Percentiles rank a stretch among this genome's conserved stretches.
Evolutionary conservation across 1,140 invertebrate genomes (phyloP).

Genomic region (Forficula auricularia): DNA sequence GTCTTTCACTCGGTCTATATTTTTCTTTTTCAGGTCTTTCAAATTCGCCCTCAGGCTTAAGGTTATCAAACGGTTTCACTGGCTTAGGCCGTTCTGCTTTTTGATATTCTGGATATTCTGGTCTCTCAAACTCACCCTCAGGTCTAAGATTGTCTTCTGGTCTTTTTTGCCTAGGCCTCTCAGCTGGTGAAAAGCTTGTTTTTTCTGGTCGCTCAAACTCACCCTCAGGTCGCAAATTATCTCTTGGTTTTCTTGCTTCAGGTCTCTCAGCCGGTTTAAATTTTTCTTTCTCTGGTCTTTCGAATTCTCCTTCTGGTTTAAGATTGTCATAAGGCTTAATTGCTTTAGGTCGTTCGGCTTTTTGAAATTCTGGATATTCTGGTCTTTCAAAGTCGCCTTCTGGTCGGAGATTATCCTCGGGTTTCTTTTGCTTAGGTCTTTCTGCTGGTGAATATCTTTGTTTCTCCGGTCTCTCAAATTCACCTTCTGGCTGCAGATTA

Average conservation of each 20-base stretch:
- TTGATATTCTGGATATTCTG: conserved; percentile 2
- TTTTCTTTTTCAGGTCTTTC: conserved; percentile 25
- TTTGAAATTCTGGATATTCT: conserved; percentile 12
- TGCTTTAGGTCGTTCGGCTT: conserved; percentile 11
- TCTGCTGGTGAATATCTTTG: conserved; percentile 10
- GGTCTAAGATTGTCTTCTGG: conserved; percentile 34
- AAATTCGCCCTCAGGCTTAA: conserved; percentile 37
- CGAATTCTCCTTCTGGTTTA: conserved; percentile 27
- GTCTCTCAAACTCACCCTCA: conserved; percentile 33
- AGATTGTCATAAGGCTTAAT: conserved; percentile 24
- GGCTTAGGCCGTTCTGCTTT: conserved; percentile 19
- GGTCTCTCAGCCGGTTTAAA: conserved; percentile 23
- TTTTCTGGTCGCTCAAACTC: conserved; percentile 21
- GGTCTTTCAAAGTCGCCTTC: conserved; percentile 31
- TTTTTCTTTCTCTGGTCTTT: conserved; percentile 16
- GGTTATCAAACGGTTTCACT: conserved; percentile 37
- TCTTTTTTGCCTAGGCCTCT: conserved; percentile 19
- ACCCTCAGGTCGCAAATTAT: conserved; percentile 24
- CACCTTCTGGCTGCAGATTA: conserved; percentile 36
- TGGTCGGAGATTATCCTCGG: conserved; percentile 28
- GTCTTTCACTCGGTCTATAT: conserved; percentile 28
- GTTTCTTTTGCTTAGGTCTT: conserved; percentile 15
- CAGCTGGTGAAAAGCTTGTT: conserved; percentile 10
- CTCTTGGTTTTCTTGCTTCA: conserved; percentile 20
- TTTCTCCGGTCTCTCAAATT: conserved; percentile 21